Evolutionary conservation across 2,888 invertebrate species (phyloP).

Genomic region (Smittia sp.): DNA sequence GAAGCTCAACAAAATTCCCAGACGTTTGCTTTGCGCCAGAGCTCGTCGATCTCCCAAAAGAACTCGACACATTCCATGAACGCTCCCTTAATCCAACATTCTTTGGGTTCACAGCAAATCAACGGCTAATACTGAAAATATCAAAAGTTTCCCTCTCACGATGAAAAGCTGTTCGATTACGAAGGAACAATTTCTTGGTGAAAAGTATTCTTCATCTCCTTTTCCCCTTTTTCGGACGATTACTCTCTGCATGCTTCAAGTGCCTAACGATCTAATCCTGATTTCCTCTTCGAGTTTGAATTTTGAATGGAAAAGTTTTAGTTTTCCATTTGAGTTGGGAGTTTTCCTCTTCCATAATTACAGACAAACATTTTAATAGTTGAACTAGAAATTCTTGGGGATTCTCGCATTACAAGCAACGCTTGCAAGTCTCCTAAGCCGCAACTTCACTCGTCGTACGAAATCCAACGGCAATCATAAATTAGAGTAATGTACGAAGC

Average conservation of each 20-base stretch:
- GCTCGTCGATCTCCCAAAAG: no score
- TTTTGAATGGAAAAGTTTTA: background rate
- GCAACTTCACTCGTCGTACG: background rate
- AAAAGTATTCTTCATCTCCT: background rate
- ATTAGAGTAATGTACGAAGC: conserved; percentile 7
- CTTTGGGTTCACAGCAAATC: background rate
- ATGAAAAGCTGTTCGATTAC: background rate
- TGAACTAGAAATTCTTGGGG: background rate
- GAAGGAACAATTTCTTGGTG: conserved; percentile 1
- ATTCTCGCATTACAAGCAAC: background rate
- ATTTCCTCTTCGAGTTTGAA: conserved; percentile 4
- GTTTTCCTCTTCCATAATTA: background rate
- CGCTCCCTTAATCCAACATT: background rate
- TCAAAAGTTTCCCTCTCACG: background rate
- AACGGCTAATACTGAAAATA: conserved; percentile 17
- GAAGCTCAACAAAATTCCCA: no score
- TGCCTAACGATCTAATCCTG: background rate
- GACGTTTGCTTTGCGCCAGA: no score
- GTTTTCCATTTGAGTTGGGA: background rate
- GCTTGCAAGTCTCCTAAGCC: background rate
- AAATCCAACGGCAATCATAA: background rate
- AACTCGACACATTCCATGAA: background rate
- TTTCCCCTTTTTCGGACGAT: background rate
- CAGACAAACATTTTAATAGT: conserved; percentile 7
- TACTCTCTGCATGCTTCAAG: background rate